Evolutionary conservation across 1,140 invertebrate species (phyloP).

Genomic region (Drosophila insularis): DNA sequence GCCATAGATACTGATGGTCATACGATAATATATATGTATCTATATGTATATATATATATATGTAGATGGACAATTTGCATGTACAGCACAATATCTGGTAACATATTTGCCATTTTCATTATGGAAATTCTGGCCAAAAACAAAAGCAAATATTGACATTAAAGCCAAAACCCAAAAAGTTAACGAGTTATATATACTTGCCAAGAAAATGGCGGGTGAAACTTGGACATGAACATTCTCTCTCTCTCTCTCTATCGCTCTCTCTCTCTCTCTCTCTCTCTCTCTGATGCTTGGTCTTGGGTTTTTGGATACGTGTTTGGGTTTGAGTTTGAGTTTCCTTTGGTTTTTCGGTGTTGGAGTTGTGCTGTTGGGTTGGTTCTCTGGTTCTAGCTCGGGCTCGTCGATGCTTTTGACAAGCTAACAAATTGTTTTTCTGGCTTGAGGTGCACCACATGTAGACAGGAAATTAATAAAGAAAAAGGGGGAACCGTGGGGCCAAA

Average conservation of each 20-base stretch:
- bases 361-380: not conserved
- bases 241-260: not conserved
- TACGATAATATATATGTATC: not conserved
- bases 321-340: not conserved
- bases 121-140: conserved; percentile 59
- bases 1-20: conserved; percentile 19
- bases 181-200: conserved; percentile 53
- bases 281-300: not conserved
- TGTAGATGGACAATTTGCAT: not conserved
- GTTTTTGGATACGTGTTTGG: not conserved
- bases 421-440: conserved; percentile 78
- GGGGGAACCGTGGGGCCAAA: not conserved
- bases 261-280: too few species aligned
- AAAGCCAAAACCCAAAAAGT: conserved; percentile 40
- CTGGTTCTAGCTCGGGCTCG: not conserved
- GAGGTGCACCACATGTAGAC: conserved; percentile 76
- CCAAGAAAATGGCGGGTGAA: conserved; percentile 28
- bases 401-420: conserved; percentile 74
- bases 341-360: not conserved
- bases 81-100: conserved; percentile 12
- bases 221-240: conserved; percentile 37
- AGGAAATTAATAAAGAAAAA: conserved; percentile 78
- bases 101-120: conserved; percentile 67
- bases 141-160: conserved; percentile 42
- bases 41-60: not conserved